Conservation (phyloP, 2,888 invertebrate genomes). For the Julus scanicus region DNA sequence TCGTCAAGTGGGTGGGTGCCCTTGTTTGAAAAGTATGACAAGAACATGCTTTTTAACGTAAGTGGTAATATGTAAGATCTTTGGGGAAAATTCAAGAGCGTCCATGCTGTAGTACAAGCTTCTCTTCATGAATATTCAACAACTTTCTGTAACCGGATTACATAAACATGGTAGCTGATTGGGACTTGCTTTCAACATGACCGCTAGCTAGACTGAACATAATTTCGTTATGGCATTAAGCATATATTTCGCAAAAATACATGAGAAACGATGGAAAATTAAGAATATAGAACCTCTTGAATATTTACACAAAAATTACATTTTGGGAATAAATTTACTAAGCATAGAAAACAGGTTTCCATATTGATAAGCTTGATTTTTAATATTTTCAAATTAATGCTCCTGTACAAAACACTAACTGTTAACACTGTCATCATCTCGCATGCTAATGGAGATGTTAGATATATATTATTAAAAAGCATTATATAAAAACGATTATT, state of each 20-base stretch:
- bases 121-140: constrained; percentile 1
- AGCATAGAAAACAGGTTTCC: no score
- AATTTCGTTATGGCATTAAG: constrained; percentile 37
- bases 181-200: constrained; percentile 31
- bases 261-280: neutral
- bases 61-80: neutral
- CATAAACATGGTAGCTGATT: constrained; percentile 4
- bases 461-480: no score
- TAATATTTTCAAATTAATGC: no score
- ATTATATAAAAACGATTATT: neutral
- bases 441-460: no score
- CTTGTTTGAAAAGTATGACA: neutral
- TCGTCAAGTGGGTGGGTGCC: neutral
- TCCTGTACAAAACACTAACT: no score
- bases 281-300: neutral
- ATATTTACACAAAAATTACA: neutral
- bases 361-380: no score
- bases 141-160: constrained; percentile 3
- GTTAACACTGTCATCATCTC: no score
- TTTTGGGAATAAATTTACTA: no score
- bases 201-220: neutral
- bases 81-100: constrained; percentile 5
- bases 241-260: neutral
- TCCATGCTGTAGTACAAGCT: neutral
- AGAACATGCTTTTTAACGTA: neutral